A percentile compares a stretch with the other conserved stretches of the same genome.
Conservation (phyloP, 2,797 vertebrate species). For the Aselliscus stoliczkanus region DNA sequence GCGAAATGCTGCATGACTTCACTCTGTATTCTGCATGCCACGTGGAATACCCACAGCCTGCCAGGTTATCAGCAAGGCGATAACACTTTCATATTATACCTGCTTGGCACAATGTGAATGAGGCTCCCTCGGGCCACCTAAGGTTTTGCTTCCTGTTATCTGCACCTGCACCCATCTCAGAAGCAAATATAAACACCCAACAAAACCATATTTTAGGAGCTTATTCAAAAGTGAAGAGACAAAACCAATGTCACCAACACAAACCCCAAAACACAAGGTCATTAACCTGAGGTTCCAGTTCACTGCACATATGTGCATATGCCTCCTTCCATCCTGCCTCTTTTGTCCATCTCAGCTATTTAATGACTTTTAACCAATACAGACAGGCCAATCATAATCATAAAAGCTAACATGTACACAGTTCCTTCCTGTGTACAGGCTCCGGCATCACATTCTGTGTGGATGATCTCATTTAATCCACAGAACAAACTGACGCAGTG, state of each 20-base stretch:
- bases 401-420: neutral
- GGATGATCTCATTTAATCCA: neutral
- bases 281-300: neutral
- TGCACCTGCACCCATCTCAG: conserved; percentile 71
- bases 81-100: conserved; percentile 38
- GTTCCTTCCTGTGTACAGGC: neutral
- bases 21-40: neutral
- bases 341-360: neutral
- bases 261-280: conserved; percentile 6
- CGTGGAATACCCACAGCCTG: neutral
- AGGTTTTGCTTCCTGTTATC: conserved; percentile 66
- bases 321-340: neutral
- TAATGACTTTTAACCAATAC: neutral
- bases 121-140: conserved; percentile 61
- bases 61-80: conserved; percentile 60
- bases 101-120: conserved; percentile 61
- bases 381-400: neutral
- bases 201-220: conserved; percentile 40
- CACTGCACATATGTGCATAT: accelerated
- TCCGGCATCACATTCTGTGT: neutral
- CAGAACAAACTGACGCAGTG: neutral
- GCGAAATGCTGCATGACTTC: conserved; percentile 25
- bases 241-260: neutral
- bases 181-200: conserved; percentile 63
- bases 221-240: conserved; percentile 46